Evolutionary conservation across 2,113 vertebrate species (phyloP).

Genomic region (Pelodiscus sinensis): DNA sequence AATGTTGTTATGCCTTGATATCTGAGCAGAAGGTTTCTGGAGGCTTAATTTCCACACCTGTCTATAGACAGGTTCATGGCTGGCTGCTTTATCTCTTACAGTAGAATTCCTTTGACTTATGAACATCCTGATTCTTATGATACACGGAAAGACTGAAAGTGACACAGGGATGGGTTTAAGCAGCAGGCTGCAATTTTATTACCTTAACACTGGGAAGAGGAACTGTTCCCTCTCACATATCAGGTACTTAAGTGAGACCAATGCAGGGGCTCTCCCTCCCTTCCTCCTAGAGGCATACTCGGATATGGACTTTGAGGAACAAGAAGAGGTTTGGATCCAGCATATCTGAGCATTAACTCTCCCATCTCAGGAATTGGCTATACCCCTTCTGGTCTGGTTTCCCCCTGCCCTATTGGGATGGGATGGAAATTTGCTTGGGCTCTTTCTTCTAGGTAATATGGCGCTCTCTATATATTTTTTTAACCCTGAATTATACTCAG

Average conservation of each 20-base stretch:
- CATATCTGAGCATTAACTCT: neutral
- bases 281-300: fast-evolving
- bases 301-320: neutral
- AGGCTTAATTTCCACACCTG: neutral
- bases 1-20: neutral
- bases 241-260: neutral
- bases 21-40: neutral
- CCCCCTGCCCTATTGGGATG: neutral
- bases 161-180: neutral
- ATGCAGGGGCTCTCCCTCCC: neutral
- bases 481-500: neutral
- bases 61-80: neutral
- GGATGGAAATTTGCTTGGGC: neutral
- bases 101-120: neutral
- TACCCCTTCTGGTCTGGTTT: neutral
- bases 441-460: neutral
- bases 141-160: neutral
- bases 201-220: neutral
- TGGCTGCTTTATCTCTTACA: neutral
- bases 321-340: neutral
- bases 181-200: neutral
- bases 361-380: neutral
- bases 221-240: neutral
- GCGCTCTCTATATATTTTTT: neutral
- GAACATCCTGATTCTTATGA: neutral